phyloP scores from a whole-genome alignment of 2,888 invertebrate genomes.

The Odontomyia ornata region DNA sequence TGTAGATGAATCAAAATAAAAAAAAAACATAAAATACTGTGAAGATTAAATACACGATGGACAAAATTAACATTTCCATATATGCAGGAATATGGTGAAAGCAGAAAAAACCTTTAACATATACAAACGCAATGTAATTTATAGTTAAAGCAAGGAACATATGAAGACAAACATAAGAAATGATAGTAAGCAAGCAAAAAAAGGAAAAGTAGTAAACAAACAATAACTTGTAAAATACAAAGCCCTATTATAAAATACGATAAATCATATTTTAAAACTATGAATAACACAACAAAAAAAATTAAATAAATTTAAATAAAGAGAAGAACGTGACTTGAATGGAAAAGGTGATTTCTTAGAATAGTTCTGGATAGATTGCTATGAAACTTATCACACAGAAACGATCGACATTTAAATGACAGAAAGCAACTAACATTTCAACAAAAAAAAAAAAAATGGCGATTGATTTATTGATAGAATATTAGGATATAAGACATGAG shows the following conservation, averaged over 20 bases:
- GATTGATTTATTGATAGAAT: slow-evolving; percentile 24
- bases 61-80: slow-evolving; percentile 4
- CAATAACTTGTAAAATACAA: slow-evolving; percentile 36
- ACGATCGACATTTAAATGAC: background rate
- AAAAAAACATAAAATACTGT: slow-evolving; percentile 5
- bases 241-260: slow-evolving; percentile 26
- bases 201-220: slow-evolving; percentile 14
- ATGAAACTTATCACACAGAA: background rate
- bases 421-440: slow-evolving; percentile 24
- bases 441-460: background rate
- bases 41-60: background rate
- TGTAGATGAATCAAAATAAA: slow-evolving; percentile 37
- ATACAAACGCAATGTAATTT: slow-evolving; percentile 43
- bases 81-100: background rate
- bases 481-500: background rate
- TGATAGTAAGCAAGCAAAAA: background rate
- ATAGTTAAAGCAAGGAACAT: slow-evolving; percentile 23
- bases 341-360: slow-evolving; percentile 39
- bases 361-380: slow-evolving; percentile 27
- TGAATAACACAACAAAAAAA: background rate
- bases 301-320: background rate
- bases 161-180: too few relatives aligned
- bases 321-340: slow-evolving; percentile 35
- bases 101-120: background rate
- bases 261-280: too few relatives aligned